These are phyloP conservation scores for Megamerina dolium DNA, from an alignment of 2,888 invertebrate species.

Conservation along the genomic window DNA sequence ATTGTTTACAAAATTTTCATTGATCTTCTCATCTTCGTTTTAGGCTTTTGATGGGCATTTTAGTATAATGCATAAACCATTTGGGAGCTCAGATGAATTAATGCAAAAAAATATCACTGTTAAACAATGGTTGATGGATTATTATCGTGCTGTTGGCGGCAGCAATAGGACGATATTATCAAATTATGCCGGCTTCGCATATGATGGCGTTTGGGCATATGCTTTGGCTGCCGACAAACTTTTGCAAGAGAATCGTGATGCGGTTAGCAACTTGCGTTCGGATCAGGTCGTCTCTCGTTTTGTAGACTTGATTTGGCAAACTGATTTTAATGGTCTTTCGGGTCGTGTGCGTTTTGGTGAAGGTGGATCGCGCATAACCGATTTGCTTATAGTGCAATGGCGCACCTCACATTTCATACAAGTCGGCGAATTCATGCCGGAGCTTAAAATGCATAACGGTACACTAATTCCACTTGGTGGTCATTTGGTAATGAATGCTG, in stretches of 20 bases:
- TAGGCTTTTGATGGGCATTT: constrained; percentile 69
- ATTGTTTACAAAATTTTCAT: not conserved
- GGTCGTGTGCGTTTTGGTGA: constrained; percentile 65
- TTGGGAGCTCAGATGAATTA: constrained; percentile 53
- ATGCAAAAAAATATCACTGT: constrained; percentile 61
- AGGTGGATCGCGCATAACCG: constrained; percentile 61
- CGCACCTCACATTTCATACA: constrained; percentile 49
- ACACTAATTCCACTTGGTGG: constrained; percentile 53
- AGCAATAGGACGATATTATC: constrained; percentile 42
- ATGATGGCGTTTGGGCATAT: constrained; percentile 78
- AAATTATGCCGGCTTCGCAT: constrained; percentile 68
- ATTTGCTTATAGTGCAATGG: constrained; percentile 59
- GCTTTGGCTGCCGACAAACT: constrained; percentile 65
- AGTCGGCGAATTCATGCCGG: constrained; percentile 58
- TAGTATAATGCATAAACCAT: constrained; percentile 63
- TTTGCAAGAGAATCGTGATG: constrained; percentile 49
- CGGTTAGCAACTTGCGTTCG: constrained; percentile 28
- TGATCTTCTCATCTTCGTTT: not conserved
- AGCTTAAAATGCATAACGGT: constrained; percentile 38
- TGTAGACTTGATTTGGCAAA: constrained; percentile 58
- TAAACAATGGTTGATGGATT: constrained; percentile 52
- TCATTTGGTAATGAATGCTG: constrained; percentile 52
- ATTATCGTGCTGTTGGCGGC: constrained; percentile 49
- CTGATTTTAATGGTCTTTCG: constrained; percentile 68
- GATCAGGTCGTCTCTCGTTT: constrained; percentile 45